Evolutionary conservation across 2,888 invertebrate genomes (phyloP), one percentile per base, ranked within the genome.

Genomic region (Pterostichus niger): DNA sequence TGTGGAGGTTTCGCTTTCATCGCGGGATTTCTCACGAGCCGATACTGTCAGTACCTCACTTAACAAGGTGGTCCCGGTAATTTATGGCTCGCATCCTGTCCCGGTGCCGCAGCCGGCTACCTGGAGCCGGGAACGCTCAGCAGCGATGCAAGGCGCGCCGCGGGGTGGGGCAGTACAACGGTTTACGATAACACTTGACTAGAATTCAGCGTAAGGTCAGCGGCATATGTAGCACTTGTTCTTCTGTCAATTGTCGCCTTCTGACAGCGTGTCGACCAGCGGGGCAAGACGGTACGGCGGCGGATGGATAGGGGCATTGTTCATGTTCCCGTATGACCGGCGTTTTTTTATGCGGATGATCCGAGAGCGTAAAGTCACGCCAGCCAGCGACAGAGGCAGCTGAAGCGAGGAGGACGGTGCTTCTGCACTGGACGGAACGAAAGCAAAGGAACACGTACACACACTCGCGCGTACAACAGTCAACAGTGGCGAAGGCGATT

Each of bases 281-380:
- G 15, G 49, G 49, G 49, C 10, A 10, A 35, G 13, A 24, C 24
- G 24, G 24, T 3, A 3, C 24, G 3, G 31, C 52, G 49, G 9
- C 10, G 24, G 15, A 24, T 24, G 13, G 78, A 59, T 61, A 64
- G 83, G 31, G 40, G 79, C 81, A 86, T 86, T 87, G 87, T 87
- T 87, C 40, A 40, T 40, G 40, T 40, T 24, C 24, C 24, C 24
- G 24, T 24, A 24, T 3, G 24, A 24, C 24, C 87, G 87, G 88
- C 87, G 52, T 64, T 71, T 89, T 24, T 89, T 88, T 88, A 88
- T 88, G 88, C 87, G 87, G 87, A 87, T 87, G 87, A 88, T 86
- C 87, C 87, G 82, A 86, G 86, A 86, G 87, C 87, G 87, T 86
- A 87, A 88, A 88, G 88, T 88, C 87, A 86, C 86, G 87, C 86